Percentiles rank a stretch among this genome's conserved stretches.
phyloP scores from a whole-genome alignment of 2,113 vertebrate genomes.

The Dasyprocta punctata region DNA sequence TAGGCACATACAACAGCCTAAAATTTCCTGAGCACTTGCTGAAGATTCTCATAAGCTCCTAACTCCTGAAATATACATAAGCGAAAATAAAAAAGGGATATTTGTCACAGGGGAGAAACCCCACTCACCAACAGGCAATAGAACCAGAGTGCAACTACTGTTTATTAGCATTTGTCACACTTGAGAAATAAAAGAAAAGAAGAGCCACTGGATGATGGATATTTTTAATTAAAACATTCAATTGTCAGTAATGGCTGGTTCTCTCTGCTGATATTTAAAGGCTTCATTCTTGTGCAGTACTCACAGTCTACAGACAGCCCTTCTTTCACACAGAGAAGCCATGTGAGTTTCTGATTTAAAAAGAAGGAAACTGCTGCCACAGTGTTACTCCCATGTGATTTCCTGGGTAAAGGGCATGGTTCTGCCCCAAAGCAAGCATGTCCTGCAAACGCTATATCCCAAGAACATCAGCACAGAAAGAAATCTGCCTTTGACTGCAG shows the following conservation, averaged over 20 bases:
- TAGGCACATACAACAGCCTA: neutral
- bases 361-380: neutral
- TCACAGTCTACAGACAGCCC: neutral
- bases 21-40: neutral
- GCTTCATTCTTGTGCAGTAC: neutral
- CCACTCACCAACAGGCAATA: neutral
- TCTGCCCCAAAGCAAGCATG: neutral
- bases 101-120: neutral
- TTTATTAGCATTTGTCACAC: neutral
- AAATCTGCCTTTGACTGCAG: neutral
- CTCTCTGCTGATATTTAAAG: neutral
- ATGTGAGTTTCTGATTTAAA: neutral
- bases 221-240: conserved; percentile 55
- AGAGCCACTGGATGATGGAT: neutral
- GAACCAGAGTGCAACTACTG: neutral
- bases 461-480: neutral
- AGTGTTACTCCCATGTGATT: neutral
- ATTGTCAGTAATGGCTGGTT: neutral
- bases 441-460: neutral
- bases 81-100: neutral
- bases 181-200: neutral
- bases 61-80: neutral
- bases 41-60: neutral
- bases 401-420: neutral
- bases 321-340: neutral